A percentile compares a stretch with the other conserved stretches of the same genome.
Conservation (phyloP, 2,888 invertebrate species). For the Pollenia angustigena region DNA sequence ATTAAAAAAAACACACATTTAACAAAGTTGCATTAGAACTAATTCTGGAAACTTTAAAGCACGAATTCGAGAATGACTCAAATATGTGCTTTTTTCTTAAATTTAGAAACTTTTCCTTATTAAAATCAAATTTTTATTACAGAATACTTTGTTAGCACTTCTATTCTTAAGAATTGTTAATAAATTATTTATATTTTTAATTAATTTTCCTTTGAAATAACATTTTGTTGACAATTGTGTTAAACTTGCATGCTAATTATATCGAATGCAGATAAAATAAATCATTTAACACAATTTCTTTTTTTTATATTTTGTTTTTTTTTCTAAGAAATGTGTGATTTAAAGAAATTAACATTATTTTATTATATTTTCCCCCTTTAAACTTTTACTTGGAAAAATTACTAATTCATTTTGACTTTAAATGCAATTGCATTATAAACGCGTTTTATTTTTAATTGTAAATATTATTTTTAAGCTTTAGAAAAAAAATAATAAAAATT, state of each 20-base stretch:
- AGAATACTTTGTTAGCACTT: neutral
- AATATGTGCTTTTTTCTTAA: too few relatives aligned
- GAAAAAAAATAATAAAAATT: neutral
- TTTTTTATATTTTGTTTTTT: conserved; percentile 2
- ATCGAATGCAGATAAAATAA: conserved; percentile 1
- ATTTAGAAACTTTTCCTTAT: too few relatives aligned
- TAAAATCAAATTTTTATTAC: neutral
- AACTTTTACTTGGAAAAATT: neutral
- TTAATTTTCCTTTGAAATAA: neutral
- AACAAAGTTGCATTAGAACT: too few relatives aligned
- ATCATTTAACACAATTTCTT: neutral
- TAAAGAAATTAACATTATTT: conserved; percentile 2
- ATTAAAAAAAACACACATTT: too few relatives aligned
- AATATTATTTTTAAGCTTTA: neutral
- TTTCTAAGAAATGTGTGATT: conserved; percentile 33
- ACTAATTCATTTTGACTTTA: conserved; percentile 25
- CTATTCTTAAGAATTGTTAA: neutral
- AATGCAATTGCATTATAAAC: conserved; percentile 13
- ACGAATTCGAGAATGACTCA: too few relatives aligned
- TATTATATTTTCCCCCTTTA: neutral
- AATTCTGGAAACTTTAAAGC: too few relatives aligned
- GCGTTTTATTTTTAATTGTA: neutral
- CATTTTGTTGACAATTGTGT: conserved; percentile 5
- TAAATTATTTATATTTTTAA: too few relatives aligned
- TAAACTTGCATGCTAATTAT: neutral